These are phyloP conservation scores for Nibea coibor DNA, from an alignment of 2,113 vertebrate species.

Conservation along the genomic window DNA sequence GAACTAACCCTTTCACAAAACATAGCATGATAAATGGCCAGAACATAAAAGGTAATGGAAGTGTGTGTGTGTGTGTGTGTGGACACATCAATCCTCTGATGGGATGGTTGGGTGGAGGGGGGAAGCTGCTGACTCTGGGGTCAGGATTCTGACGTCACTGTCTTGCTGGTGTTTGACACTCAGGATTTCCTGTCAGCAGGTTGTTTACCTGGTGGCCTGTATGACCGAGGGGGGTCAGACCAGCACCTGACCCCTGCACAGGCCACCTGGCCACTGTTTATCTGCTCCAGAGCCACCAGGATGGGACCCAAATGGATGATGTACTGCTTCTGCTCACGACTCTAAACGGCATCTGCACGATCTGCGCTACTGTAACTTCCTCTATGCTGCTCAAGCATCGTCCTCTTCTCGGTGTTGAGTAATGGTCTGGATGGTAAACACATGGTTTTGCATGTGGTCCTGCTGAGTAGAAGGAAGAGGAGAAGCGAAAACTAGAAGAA, in stretches of 20 bases:
- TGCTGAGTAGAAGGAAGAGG: not conserved
- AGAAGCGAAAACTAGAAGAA: not conserved
- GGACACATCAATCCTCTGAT: not conserved
- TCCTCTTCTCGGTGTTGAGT: not conserved
- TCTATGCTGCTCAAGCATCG: not conserved
- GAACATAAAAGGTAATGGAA: not conserved
- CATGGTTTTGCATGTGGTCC: constrained; percentile 17
- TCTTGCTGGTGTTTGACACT: constrained; percentile 55
- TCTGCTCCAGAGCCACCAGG: constrained; percentile 1
- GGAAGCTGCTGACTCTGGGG: constrained; percentile 44
- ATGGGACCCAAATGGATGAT: not conserved
- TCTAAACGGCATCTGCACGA: constrained; percentile 7
- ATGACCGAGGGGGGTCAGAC: not conserved
- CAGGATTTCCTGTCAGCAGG: constrained; percentile 74
- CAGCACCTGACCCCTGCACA: constrained; percentile 22
- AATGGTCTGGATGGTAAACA: constrained; percentile 15
- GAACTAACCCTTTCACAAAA: not conserved
- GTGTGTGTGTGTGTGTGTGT: not conserved
- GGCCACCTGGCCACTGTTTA: constrained; percentile 32
- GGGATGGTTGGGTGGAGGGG: constrained; percentile 5
- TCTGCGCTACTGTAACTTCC: constrained; percentile 10
- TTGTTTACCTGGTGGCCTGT: constrained; percentile 68
- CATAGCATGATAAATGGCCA: not conserved
- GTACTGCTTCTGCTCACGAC: not conserved
- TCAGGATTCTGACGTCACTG: constrained; percentile 64